Conservation (phyloP, 1,140 invertebrate genomes). For the Eulimnadia texana region DNA sequence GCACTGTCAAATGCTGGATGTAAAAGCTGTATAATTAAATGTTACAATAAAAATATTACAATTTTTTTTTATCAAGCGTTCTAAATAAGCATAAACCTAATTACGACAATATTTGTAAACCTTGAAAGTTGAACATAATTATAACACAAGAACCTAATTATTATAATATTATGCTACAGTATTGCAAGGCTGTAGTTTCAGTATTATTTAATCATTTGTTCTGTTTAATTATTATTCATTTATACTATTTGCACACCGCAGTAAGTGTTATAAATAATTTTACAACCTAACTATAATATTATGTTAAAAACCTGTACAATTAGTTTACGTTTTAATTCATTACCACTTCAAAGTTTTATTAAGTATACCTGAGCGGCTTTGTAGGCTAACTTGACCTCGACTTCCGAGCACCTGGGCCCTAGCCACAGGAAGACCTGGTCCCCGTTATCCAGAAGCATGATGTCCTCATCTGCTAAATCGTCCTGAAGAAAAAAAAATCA, state of each 20-base stretch:
- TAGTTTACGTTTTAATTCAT: background rate
- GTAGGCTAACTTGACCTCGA: slow-evolving; percentile 96
- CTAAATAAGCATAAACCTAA: too few species aligned
- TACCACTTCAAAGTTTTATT: too few species aligned
- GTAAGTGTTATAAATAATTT: background rate
- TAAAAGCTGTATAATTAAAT: too few species aligned
- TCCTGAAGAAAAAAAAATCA: slow-evolving; percentile 43
- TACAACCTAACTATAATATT: background rate
- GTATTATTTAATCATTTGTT: too few species aligned
- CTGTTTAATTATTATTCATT: slow-evolving; percentile 11
- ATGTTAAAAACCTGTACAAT: slow-evolving; percentile 5
- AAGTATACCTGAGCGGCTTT: slow-evolving; percentile 87
- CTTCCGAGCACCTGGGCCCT: slow-evolving; percentile 88
- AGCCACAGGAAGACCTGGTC: slow-evolving; percentile 97
- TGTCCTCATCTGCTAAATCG: slow-evolving; percentile 97
- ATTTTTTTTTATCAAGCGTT: too few species aligned
- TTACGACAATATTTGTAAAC: too few species aligned
- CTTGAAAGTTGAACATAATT: too few species aligned
- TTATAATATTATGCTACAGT: too few species aligned
- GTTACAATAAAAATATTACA: too few species aligned
- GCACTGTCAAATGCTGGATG: too few species aligned
- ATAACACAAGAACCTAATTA: too few species aligned
- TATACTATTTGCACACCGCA: background rate
- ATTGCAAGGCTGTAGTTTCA: too few species aligned
- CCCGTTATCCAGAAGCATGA: slow-evolving; percentile 98